A percentile compares a stretch with the other conserved stretches of the same genome.
These are phyloP conservation scores for Tipula lateralis DNA, from an alignment of 2,888 invertebrate species.

Conservation along the genomic window DNA sequence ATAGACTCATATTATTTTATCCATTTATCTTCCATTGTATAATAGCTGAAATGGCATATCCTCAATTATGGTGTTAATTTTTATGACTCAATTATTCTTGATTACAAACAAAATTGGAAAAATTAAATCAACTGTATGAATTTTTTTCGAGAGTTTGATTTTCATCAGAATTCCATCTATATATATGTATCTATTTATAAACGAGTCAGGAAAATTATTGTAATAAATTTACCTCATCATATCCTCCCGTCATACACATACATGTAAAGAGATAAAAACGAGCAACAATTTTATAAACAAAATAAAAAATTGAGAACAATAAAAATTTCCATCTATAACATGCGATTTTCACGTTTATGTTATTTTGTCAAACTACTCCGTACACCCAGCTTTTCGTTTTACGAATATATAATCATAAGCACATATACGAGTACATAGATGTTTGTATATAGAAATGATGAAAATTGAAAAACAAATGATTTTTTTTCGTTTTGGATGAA, in stretches of 20 bases:
- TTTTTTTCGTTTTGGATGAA: neutral
- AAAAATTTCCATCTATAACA: neutral
- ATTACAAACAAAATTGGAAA: too few species aligned
- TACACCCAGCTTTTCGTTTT: neutral
- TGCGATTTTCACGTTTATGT: neutral
- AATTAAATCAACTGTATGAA: too few species aligned
- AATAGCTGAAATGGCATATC: too few species aligned
- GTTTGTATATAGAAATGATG: neutral
- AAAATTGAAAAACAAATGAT: neutral
- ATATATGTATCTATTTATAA: too few species aligned
- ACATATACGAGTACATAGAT: neutral
- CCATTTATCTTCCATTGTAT: too few species aligned
- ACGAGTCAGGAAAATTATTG: too few species aligned
- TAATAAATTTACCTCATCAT: too few species aligned
- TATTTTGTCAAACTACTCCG: neutral
- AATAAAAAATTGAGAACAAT: neutral
- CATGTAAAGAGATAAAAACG: neutral
- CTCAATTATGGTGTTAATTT: too few species aligned
- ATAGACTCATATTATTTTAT: too few species aligned
- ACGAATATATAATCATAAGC: neutral
- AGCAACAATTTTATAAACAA: neutral
- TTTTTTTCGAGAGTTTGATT: too few species aligned
- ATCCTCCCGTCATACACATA: neutral
- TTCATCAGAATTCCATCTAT: too few species aligned
- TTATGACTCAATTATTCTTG: too few species aligned